Conservation (phyloP, 2,113 vertebrate genomes). For the Crotalus viridis region DNA sequence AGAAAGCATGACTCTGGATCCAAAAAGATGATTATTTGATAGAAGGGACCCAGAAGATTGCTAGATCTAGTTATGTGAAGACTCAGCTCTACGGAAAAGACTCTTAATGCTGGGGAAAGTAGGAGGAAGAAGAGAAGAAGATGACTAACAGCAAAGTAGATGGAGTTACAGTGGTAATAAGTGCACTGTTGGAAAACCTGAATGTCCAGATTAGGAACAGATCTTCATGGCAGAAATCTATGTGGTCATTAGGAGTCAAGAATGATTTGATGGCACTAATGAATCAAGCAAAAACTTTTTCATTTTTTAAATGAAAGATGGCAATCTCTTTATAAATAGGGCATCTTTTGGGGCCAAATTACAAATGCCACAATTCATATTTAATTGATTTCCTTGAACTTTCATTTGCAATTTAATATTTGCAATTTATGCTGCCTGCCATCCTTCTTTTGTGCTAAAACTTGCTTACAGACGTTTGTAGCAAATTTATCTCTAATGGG, state of each 20-base stretch:
- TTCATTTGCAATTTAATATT: background rate
- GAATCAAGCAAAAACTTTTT: background rate
- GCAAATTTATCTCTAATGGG: background rate
- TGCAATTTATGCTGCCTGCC: background rate
- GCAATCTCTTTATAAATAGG: background rate
- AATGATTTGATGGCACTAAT: background rate
- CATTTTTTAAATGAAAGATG: background rate
- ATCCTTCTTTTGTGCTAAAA: background rate
- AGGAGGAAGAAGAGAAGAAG: background rate
- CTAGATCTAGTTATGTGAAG: background rate
- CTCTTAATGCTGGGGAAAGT: background rate
- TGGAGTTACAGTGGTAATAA: background rate
- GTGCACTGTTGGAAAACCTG: background rate
- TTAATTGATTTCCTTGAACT: background rate
- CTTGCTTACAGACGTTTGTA: too few relatives aligned
- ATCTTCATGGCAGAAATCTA: background rate
- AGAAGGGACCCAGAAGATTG: background rate
- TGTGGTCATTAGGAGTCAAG: background rate
- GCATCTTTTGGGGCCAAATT: background rate
- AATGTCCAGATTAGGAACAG: background rate
- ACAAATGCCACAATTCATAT: background rate
- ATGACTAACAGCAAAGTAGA: background rate
- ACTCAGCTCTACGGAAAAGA: background rate
- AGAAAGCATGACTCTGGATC: background rate
- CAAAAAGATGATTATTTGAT: background rate